These are phyloP conservation scores for Harpalus rubripes DNA, from an alignment of 2,888 invertebrate species.

Conservation along the genomic window DNA sequence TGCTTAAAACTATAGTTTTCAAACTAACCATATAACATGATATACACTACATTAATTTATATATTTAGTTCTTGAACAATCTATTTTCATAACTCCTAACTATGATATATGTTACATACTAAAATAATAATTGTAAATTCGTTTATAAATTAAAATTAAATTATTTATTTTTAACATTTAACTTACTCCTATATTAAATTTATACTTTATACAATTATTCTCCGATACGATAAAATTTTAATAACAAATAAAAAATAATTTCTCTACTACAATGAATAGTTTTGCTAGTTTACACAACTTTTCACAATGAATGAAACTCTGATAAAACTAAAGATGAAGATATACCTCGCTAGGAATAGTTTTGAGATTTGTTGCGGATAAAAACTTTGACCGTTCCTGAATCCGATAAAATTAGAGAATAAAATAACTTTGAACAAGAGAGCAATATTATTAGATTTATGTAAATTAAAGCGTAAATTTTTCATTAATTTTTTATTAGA, in stretches of 20 bases:
- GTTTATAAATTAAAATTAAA: background rate
- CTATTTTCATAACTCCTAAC: conserved; percentile 23
- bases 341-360: no score
- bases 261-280: background rate
- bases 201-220: background rate
- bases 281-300: background rate
- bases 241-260: background rate
- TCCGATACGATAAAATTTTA: background rate
- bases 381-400: no score
- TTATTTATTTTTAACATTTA: conserved; percentile 6
- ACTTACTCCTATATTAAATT: conserved; percentile 17
- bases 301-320: conserved; percentile 5
- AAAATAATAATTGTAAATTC: conserved; percentile 11
- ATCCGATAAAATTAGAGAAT: no score
- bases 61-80: conserved; percentile 26
- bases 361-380: no score
- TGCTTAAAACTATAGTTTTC: conserved; percentile 48
- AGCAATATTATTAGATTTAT: background rate
- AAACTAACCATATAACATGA: conserved; percentile 47
- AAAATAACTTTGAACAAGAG: no score
- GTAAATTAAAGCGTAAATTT: background rate
- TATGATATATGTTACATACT: conserved; percentile 17
- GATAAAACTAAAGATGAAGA: background rate
- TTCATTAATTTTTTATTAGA: background rate
- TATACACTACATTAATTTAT: conserved; percentile 13